Conservation (phyloP, 92 coral and sea anemone species). For the Heteractis magnifica region DNA sequence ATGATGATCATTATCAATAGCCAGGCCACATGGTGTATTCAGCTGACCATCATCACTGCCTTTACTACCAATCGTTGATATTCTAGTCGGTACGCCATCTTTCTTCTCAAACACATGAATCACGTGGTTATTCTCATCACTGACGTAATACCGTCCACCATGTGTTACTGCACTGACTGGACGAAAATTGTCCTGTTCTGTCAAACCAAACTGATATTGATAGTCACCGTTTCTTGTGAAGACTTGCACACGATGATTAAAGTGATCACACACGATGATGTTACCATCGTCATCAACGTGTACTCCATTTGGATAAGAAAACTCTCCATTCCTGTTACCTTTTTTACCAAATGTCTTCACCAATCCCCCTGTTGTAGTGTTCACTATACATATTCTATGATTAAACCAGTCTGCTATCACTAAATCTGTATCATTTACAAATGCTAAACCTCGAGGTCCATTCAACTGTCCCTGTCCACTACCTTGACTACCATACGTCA, state of each 20-base stretch:
- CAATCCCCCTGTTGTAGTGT: slow-evolving; percentile 11
- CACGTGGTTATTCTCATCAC: neutral
- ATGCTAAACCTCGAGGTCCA: neutral
- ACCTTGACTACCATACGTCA: neutral
- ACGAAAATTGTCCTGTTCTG: neutral
- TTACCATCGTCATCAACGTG: slow-evolving; percentile 7
- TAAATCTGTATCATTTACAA: neutral
- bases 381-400: slow-evolving; percentile 9
- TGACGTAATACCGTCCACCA: neutral
- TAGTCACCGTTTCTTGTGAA: slow-evolving; percentile 15
- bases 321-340: neutral
- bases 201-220: slow-evolving; percentile 17
- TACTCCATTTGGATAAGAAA: neutral
- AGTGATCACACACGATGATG: slow-evolving; percentile 10
- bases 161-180: neutral
- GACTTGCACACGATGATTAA: neutral
- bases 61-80: slow-evolving; percentile 3
- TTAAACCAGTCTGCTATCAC: neutral
- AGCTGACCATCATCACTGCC: slow-evolving; percentile 15
- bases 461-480: neutral
- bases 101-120: slow-evolving; percentile 1
- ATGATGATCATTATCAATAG: slow-evolving; percentile 6
- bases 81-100: slow-evolving; percentile 1
- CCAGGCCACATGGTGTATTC: neutral
- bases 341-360: neutral